These are phyloP conservation scores for Iselma pallidipennis DNA, from an alignment of 2,888 invertebrate species.

Conservation along the genomic window DNA sequence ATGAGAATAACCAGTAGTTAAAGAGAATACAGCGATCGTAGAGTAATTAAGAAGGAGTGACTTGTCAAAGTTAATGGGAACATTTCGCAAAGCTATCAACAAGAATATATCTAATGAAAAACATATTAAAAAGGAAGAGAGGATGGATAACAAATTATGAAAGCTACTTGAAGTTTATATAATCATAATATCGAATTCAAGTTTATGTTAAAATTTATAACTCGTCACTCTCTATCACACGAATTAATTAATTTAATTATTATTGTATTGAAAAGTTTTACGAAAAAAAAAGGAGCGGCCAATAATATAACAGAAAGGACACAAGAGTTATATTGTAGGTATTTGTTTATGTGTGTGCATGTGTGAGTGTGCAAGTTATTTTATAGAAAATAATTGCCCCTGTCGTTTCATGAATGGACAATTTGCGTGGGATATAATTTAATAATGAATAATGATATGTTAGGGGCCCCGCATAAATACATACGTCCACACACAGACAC, in stretches of 20 bases:
- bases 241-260: too few species aligned
- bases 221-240: too few species aligned
- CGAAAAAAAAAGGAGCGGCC: neutral
- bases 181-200: too few species aligned
- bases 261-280: too few species aligned
- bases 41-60: conserved; percentile 25
- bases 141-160: neutral
- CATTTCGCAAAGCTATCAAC: conserved; percentile 1
- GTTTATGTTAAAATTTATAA: too few species aligned
- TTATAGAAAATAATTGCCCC: conserved; percentile 28
- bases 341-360: neutral
- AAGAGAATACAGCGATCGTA: conserved; percentile 18
- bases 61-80: conserved; percentile 16
- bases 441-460: conserved; percentile 45
- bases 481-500: neutral
- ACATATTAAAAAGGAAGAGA: too few species aligned
- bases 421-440: conserved; percentile 44
- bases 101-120: neutral
- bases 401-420: conserved; percentile 39
- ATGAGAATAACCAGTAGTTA: conserved; percentile 31
- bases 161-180: neutral
- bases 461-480: conserved; percentile 45
- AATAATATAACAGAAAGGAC: neutral
- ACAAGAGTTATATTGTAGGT: too few species aligned
- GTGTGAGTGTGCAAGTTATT: neutral